Evolutionary conservation across 2,113 vertebrate genomes (phyloP).

Genomic region (Machaerirhynchus nigripectus): DNA sequence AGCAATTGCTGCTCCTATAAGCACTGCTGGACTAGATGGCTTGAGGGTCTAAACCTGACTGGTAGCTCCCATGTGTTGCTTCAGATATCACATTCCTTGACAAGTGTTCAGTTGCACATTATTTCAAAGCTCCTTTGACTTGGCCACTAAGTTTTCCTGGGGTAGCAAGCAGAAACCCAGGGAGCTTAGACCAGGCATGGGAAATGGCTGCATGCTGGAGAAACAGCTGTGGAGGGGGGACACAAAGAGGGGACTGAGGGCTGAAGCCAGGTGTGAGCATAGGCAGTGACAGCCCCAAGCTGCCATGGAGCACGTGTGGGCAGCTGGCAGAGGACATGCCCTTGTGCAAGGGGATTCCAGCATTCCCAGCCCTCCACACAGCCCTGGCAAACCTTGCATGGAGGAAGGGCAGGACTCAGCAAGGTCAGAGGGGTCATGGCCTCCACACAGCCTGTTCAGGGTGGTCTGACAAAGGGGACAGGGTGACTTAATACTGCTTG

Average conservation of each 20-base stretch:
- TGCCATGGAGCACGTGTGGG: background rate
- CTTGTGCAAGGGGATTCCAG: background rate
- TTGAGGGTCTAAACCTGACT: background rate
- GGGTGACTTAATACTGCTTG: fast-evolving
- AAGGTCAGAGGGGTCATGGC: background rate
- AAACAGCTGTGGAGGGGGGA: background rate
- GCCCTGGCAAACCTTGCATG: background rate
- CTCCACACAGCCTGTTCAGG: background rate
- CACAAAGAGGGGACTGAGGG: background rate
- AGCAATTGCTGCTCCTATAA: background rate
- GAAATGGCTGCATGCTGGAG: background rate
- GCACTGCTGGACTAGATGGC: background rate
- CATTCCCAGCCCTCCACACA: fast-evolving
- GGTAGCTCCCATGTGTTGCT: background rate
- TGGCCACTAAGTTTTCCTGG: background rate
- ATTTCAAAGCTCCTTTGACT: background rate
- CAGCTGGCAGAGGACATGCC: background rate
- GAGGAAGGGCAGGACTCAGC: background rate
- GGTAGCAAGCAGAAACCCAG: background rate
- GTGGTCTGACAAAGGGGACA: background rate
- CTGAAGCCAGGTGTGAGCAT: background rate
- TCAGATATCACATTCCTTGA: background rate
- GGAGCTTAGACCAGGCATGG: background rate
- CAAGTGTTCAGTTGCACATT: background rate
- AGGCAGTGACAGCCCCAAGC: background rate